Percentiles rank a stretch among this genome's conserved stretches.
Conservation (phyloP, 2,797 vertebrate genomes). For the Euthynnus affinis region DNA sequence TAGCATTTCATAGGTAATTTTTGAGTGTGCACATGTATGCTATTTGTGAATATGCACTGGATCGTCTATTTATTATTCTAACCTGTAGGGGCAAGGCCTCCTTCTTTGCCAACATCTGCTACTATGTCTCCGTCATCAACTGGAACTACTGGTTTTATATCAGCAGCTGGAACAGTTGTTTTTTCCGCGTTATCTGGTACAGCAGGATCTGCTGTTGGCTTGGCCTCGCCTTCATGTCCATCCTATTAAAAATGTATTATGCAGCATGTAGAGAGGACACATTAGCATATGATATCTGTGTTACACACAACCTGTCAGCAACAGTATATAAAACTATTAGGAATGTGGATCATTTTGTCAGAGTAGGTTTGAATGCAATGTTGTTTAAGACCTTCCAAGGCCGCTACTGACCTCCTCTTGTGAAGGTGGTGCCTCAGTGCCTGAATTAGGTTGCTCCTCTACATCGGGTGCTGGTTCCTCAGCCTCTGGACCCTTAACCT, state of each 20-base stretch:
- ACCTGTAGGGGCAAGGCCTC: neutral
- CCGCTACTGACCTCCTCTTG: conserved; percentile 50
- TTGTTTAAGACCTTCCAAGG: neutral
- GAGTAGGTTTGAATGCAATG: neutral
- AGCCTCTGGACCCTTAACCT: neutral
- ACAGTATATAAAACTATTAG: neutral
- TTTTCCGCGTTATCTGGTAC: neutral
- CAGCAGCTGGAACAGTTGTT: conserved; percentile 3
- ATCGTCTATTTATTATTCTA: conserved; percentile 1
- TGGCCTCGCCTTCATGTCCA: neutral
- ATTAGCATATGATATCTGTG: neutral
- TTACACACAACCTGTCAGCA: neutral
- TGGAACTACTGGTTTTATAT: neutral
- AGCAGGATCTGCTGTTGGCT: neutral
- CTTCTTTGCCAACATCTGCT: neutral
- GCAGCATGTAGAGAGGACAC: neutral
- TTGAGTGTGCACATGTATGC: neutral
- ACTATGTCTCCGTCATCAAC: neutral
- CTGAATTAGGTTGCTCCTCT: neutral
- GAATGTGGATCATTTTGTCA: neutral
- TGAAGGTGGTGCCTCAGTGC: neutral
- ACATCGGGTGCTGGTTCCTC: neutral
- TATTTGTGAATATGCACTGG: neutral
- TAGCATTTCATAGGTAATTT: too few species aligned
- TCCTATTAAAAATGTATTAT: conserved; percentile 25